These are phyloP conservation scores for Drosophila antonietae DNA, from an alignment of 2,888 invertebrate species.

Conservation along the genomic window DNA sequence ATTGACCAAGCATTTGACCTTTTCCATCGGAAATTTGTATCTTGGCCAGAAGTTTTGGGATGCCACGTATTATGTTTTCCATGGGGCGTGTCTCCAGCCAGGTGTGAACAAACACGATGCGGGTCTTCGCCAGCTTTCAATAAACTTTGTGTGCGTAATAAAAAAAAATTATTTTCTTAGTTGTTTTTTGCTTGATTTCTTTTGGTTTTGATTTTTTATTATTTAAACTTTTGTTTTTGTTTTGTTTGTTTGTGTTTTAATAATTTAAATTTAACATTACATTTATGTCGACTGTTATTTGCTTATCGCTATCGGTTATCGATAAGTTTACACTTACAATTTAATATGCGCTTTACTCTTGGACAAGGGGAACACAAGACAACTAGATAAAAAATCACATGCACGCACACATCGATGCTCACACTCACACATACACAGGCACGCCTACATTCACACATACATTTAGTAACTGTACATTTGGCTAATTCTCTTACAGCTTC, in stretches of 20 bases:
- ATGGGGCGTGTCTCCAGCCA: conserved; percentile 8
- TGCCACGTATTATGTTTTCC: conserved; percentile 19
- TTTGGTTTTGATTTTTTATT: conserved; percentile 49
- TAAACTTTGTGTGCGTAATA: conserved; percentile 24
- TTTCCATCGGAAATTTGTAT: background rate
- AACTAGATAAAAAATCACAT: conserved; percentile 60
- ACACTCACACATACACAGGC: conserved; percentile 7
- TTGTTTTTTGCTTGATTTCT: conserved; percentile 45
- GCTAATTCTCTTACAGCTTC: conserved; percentile 42
- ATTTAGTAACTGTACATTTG: conserved; percentile 70
- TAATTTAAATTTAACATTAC: conserved; percentile 74
- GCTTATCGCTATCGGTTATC: conserved; percentile 38
- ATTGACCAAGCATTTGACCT: conserved; percentile 29
- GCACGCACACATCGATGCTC: conserved; percentile 3
- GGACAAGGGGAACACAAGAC: conserved; percentile 61
- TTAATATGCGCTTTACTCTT: conserved; percentile 44
- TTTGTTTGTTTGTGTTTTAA: conserved; percentile 42
- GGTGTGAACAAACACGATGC: conserved; percentile 43
- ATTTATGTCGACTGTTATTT: conserved; percentile 26
- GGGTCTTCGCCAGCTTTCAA: conserved; percentile 35
- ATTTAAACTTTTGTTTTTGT: conserved; percentile 25
- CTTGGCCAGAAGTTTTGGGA: conserved; percentile 42
- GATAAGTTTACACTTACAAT: conserved; percentile 39
- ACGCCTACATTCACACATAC: conserved; percentile 34
- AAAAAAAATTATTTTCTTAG: conserved; percentile 26